Conservation (phyloP, 2,797 vertebrate genomes). For the Tarsius wallacei region DNA sequence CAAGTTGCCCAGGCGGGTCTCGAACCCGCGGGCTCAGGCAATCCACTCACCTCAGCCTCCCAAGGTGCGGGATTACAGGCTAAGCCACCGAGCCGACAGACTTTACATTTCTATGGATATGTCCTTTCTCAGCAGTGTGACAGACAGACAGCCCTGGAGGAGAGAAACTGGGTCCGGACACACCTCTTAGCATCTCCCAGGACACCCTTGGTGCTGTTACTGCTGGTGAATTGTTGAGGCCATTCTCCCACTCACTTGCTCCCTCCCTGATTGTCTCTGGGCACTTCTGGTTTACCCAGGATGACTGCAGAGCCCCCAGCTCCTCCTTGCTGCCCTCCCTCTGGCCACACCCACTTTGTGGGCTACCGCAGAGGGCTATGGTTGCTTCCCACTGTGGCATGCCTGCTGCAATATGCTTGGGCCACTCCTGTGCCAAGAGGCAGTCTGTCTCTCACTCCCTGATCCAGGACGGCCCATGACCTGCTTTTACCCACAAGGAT, state of each 20-base stretch:
- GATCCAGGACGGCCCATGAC: not conserved
- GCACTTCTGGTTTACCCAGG: not conserved
- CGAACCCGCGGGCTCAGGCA: too few relatives aligned
- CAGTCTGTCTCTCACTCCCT: not conserved
- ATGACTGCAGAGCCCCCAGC: not conserved
- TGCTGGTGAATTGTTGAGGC: too few relatives aligned
- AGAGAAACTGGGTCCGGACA: fast-evolving
- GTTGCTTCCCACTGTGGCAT: too few relatives aligned
- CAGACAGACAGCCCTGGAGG: fast-evolving
- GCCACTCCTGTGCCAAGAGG: not conserved
- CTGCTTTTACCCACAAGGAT: not conserved
- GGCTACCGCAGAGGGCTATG: too few relatives aligned
- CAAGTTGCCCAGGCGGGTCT: too few relatives aligned
- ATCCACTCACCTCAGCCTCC: too few relatives aligned
- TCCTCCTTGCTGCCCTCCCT: not conserved
- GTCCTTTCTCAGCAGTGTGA: not conserved
- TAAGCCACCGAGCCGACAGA: too few relatives aligned
- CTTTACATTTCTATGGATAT: fast-evolving
- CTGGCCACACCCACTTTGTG: fast-evolving
- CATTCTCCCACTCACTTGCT: fast-evolving
- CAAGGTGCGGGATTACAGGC: too few relatives aligned
- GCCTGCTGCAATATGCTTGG: not conserved
- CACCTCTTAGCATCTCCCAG: not conserved
- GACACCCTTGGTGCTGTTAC: not conserved
- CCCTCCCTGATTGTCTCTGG: not conserved